Evolutionary conservation across 2,113 vertebrate species (phyloP), one percentile per base, ranked within the genome.

Genomic region (Sus scrofa): DNA sequence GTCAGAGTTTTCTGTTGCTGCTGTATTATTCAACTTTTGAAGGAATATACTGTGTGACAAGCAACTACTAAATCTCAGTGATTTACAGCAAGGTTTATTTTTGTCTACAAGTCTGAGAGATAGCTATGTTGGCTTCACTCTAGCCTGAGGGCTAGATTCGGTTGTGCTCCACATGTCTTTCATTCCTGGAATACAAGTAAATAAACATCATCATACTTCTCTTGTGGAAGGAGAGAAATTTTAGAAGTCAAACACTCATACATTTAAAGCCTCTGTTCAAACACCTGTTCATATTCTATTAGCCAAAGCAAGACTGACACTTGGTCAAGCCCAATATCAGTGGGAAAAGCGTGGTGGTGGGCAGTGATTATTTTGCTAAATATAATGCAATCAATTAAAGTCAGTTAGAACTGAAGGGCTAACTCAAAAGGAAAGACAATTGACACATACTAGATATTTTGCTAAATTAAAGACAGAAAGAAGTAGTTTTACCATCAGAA

Each of bases 301-400:
- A 50, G 26, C 1, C 6, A 73, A 74, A 96, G 9, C 27, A n/a
- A 79, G 26, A 30, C 32, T 7, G 14, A 34, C 70, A 67, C 14
- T 27, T 73, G 24, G n/a, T 70, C 24, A 89, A 92, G 27, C 14
- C 3, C n/a, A 54, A 1, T 20, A 74, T 26, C 10, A 52, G 4
- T 34, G 54, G 2, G 14, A 0, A 1, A 10, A 16, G 39, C 26
- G 11, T 71, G 14, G 14, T 19, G 1, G 4, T 18, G 9, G 24
- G 0, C 4, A 54, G 1, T 32, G 13, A 39, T 13, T 32, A 70
- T 16, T 16, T 52, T 70, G 19, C 6, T 84, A 86, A 37, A 2
- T 44, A 30, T 71, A 44, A 74, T 16, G 52, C 18, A 54, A 22
- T 88, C 2, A 24, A 11, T 70, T 7, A 75, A 16, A 30, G 14